These are phyloP conservation scores for Brachionichthys hirsutus DNA, from an alignment of 2,113 vertebrate genomes.

Conservation along the genomic window DNA sequence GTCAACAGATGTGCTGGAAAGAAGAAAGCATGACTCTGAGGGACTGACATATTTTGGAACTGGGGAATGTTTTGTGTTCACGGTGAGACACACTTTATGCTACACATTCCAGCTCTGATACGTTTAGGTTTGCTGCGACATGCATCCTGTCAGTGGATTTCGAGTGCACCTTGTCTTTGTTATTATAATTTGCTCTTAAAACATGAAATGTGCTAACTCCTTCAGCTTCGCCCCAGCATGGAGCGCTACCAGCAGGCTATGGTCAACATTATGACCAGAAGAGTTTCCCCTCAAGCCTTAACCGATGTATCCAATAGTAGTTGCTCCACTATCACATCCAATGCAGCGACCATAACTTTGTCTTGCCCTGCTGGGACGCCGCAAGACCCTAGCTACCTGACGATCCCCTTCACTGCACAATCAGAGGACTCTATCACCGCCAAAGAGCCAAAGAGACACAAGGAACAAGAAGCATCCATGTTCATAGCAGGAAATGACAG, in stretches of 20 bases:
- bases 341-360: slow-evolving; percentile 11
- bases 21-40: slow-evolving; percentile 67
- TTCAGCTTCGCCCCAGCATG: slow-evolving; percentile 81
- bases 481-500: slow-evolving; percentile 79
- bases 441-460: slow-evolving; percentile 73
- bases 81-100: slow-evolving; percentile 67
- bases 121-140: too few species aligned
- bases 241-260: slow-evolving; percentile 83
- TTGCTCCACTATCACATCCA: neutral
- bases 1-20: slow-evolving; percentile 81
- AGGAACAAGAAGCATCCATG: slow-evolving; percentile 80
- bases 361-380: slow-evolving; percentile 40
- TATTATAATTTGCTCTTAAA: neutral
- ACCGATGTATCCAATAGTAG: slow-evolving; percentile 10
- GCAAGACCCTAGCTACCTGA: slow-evolving; percentile 68
- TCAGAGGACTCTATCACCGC: slow-evolving; percentile 60
- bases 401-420: slow-evolving; percentile 62
- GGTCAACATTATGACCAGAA: slow-evolving; percentile 77
- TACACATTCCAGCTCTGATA: neutral
- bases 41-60: slow-evolving; percentile 81
- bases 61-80: slow-evolving; percentile 87
- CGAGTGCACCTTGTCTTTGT: neutral
- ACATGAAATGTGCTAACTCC: neutral
- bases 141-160: neutral
- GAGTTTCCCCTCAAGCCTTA: slow-evolving; percentile 39